These are phyloP conservation scores for Drosophila longiperda DNA, from an alignment of 2,888 invertebrate species.

Conservation along the genomic window DNA sequence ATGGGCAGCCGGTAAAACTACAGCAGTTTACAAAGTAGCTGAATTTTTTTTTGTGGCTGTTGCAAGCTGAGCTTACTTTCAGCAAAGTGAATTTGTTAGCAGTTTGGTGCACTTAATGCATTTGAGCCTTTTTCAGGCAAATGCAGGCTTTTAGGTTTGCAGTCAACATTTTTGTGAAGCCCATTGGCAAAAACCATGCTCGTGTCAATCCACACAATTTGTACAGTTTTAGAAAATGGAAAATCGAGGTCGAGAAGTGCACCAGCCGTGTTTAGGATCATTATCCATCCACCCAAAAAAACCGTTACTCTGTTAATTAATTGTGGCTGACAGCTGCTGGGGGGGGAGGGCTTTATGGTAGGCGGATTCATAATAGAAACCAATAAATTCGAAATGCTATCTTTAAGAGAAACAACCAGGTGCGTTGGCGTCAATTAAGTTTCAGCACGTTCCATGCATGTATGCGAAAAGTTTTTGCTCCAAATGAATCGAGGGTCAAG, in stretches of 20 bases:
- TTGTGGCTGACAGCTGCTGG: constrained; percentile 44
- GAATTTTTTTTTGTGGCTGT: constrained; percentile 24
- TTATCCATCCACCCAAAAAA: constrained; percentile 8
- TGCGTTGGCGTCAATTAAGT: constrained; percentile 64
- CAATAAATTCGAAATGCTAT: constrained; percentile 52
- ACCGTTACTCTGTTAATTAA: constrained; percentile 56
- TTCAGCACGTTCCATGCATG: constrained; percentile 68
- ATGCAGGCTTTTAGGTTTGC: constrained; percentile 23
- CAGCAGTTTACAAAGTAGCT: constrained; percentile 10
- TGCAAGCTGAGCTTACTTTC: constrained; percentile 35
- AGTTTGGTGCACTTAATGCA: constrained; percentile 48
- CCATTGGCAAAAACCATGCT: constrained; percentile 35
- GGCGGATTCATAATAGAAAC: constrained; percentile 48
- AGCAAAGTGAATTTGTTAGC: constrained; percentile 63
- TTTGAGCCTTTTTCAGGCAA: constrained; percentile 10
- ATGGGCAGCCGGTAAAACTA: neutral
- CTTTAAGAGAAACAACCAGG: constrained; percentile 40
- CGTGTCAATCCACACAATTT: constrained; percentile 22
- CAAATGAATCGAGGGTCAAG: constrained; percentile 68
- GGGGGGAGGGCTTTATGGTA: constrained; percentile 34
- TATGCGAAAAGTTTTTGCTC: constrained; percentile 65
- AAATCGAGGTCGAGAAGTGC: constrained; percentile 14
- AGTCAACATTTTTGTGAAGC: constrained; percentile 36
- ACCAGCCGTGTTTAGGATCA: neutral
- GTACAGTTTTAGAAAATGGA: constrained; percentile 19